These are phyloP conservation scores for Bungarus multicinctus DNA, from an alignment of 2,113 vertebrate genomes.

Conservation along the genomic window DNA sequence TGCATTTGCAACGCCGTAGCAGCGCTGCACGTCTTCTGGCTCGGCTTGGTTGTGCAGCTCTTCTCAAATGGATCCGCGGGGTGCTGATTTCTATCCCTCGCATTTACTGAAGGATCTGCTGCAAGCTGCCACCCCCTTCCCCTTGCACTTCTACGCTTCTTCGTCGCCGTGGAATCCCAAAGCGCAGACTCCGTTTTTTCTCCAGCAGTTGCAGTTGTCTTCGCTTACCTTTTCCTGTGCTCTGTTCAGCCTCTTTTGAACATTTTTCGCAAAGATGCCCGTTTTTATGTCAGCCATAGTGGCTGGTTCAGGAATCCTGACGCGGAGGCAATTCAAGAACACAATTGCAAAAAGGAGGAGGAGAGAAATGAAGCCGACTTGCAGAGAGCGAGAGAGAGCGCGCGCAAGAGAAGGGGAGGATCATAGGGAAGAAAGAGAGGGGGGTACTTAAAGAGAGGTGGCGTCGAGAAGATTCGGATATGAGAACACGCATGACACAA, in stretches of 20 bases:
- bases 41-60: not conserved
- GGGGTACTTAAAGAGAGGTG: not conserved
- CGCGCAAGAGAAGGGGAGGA: not conserved
- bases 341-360: slow-evolving; percentile 12
- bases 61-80: not conserved
- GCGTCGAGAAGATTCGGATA: not conserved
- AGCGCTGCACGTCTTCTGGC: not conserved
- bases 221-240: slow-evolving; percentile 93
- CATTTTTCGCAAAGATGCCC: slow-evolving; percentile 96
- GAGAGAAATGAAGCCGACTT: not conserved
- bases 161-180: not conserved
- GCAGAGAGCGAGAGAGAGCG: not conserved
- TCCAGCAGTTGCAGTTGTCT: not conserved
- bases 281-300: slow-evolving; percentile 97
- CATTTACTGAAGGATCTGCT: not conserved
- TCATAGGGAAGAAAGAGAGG: not conserved
- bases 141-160: not conserved
- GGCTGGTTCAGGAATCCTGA: slow-evolving; percentile 60
- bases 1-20: not conserved
- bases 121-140: not conserved
- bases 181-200: not conserved
- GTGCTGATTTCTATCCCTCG: no score
- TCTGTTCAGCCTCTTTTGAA: slow-evolving; percentile 90
- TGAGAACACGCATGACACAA: not conserved
- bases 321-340: slow-evolving; percentile 43